Evolutionary conservation across 2,797 vertebrate genomes (phyloP).

Genomic region (Ctenopoma multispine): DNA sequence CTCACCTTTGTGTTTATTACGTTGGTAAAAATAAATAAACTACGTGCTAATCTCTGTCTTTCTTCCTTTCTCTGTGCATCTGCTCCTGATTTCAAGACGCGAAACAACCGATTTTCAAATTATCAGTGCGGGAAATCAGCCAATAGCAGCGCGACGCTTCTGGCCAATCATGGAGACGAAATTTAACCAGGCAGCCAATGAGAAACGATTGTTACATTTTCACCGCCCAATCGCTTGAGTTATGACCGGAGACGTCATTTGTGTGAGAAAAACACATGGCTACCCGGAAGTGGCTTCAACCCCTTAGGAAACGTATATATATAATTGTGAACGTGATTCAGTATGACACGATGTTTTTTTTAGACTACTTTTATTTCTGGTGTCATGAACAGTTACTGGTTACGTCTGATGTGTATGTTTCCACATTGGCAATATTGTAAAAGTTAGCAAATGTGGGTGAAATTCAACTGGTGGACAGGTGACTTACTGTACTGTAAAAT

Average conservation of each 20-base stretch:
- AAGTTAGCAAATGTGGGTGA: no score
- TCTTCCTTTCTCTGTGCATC: background rate
- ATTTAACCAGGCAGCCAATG: conserved; percentile 80
- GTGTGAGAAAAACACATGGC: conserved; percentile 21
- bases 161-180: conserved; percentile 70
- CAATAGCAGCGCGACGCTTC: conserved; percentile 51
- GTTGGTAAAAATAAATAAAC: background rate
- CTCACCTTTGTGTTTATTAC: conserved; percentile 22
- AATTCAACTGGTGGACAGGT: background rate
- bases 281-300: conserved; percentile 1
- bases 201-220: accelerated
- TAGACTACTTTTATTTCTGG: no score
- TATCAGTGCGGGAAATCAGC: conserved; percentile 28
- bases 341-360: no score
- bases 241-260: background rate
- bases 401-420: no score
- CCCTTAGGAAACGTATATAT: no score
- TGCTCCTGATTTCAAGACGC: background rate
- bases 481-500: no score
- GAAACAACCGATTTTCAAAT: conserved; percentile 74
- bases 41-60: background rate
- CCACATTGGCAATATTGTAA: no score
- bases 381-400: no score
- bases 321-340: no score
- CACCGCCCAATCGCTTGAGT: conserved; percentile 39